phyloP scores from a whole-genome alignment of 1,140 invertebrate genomes.

The Aphis gossypii region DNA sequence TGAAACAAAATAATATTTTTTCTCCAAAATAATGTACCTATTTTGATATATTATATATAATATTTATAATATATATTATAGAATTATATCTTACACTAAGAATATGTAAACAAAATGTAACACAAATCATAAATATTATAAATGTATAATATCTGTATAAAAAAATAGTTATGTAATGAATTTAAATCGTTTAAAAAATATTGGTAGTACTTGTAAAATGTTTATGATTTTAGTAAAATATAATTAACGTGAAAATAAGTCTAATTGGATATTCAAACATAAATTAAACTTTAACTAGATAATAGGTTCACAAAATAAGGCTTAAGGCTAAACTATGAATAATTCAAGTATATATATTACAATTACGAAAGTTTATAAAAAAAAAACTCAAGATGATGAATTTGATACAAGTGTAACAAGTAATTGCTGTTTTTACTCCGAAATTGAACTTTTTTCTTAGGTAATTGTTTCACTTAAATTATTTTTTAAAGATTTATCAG shows the following conservation, averaged over 20 bases:
- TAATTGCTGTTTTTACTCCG: neutral
- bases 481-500: neutral
- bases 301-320: neutral
- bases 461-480: neutral
- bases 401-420: neutral
- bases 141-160: accelerated
- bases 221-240: neutral
- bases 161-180: neutral
- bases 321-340: accelerated
- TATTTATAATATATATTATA: neutral
- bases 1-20: neutral
- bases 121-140: neutral
- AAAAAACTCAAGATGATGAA: neutral
- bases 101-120: neutral
- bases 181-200: neutral
- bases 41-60: neutral
- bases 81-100: too few relatives aligned
- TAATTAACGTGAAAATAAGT: neutral
- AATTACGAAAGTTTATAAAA: neutral
- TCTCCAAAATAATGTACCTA: neutral
- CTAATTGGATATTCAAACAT: neutral
- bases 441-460: neutral
- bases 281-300: too few relatives aligned
- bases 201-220: neutral
- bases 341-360: neutral